Conservation (phyloP, 2,888 invertebrate genomes). For the Pseudococcus longispinus region DNA sequence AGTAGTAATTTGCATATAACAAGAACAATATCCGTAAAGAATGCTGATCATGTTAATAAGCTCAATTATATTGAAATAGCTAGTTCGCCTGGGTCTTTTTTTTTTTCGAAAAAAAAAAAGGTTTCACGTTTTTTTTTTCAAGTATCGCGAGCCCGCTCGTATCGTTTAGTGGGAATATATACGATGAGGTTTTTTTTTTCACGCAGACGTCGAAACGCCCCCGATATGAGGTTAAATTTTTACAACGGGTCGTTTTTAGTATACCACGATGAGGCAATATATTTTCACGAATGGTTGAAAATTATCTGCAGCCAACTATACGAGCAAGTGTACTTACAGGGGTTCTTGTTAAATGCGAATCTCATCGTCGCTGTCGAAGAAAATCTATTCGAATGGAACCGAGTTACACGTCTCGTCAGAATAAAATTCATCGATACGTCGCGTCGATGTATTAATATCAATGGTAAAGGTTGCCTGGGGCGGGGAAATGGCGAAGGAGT, state of each 20-base stretch:
- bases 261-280: not conserved
- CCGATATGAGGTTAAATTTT: not conserved
- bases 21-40: slow-evolving; percentile 25
- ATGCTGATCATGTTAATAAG: slow-evolving; percentile 33
- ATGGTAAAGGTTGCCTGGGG: not conserved
- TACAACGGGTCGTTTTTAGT: not conserved
- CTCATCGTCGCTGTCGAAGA: not conserved
- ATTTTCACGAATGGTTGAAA: not conserved
- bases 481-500: not conserved
- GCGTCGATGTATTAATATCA: not conserved
- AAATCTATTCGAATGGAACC: not conserved
- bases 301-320: not conserved
- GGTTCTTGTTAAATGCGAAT: not conserved
- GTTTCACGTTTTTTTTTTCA: not conserved
- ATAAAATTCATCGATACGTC: not conserved
- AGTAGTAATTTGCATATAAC: slow-evolving; percentile 25
- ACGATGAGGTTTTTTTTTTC: not conserved
- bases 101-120: not conserved
- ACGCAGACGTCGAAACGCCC: not conserved
- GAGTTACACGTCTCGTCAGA: not conserved
- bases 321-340: not conserved
- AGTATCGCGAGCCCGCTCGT: not conserved
- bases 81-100: not conserved
- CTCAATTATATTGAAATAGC: slow-evolving; percentile 29
- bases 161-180: not conserved